Base-by-base conservation (phyloP, 2,113 vertebrate species). In the Calidris pygmaea region DNA sequence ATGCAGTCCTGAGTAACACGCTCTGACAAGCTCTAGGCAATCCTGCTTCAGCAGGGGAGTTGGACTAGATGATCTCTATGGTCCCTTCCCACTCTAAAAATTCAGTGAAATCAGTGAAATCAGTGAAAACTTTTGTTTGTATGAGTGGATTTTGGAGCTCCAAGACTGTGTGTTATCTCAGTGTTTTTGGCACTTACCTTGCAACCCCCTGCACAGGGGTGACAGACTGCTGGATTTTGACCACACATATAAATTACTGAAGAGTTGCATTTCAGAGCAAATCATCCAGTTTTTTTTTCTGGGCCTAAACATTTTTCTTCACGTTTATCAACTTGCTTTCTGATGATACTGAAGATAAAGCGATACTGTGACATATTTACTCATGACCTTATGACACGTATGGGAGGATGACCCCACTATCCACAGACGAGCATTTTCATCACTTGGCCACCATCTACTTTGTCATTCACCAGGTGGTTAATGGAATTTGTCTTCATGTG, bases 401-500 rank as follows among this genome's bases (percentile, higher is more conserved):
- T 10, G 22, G 35, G 86, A 87, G 32, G 20, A 83, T 45, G 67
- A 87, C 62, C 47, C 58, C 58, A 53, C 79, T 82, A 68, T 9
- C 66, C 23, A 82, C 26, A 81, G 73, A 65, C 18, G 80, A 66
- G 47, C 14, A 58, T 82, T 87, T 95, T 72, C 77, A 91, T 87
- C 84, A 65, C 60, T 89, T 87, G 39, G 48, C 70, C 87, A 78
- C 60, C 65, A 95, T 59, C 86, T 58, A 26, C 53, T 87, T 85
- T 48, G 81, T 68, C 39, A 72, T 96, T 89, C 74, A 82, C 48
- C 62, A 82, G 81, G 74, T 81, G 34, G 73, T 68, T 87, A 95
- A 95, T 82, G 66, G 70, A 89, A 91, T 93, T 92, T 77, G 7
- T 81, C 60, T 89, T 91, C 60, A 43, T 75, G 47, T 94, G 62